These are phyloP conservation scores for Venturia canescens DNA, from an alignment of 1,140 invertebrate genomes.

Conservation along the genomic window DNA sequence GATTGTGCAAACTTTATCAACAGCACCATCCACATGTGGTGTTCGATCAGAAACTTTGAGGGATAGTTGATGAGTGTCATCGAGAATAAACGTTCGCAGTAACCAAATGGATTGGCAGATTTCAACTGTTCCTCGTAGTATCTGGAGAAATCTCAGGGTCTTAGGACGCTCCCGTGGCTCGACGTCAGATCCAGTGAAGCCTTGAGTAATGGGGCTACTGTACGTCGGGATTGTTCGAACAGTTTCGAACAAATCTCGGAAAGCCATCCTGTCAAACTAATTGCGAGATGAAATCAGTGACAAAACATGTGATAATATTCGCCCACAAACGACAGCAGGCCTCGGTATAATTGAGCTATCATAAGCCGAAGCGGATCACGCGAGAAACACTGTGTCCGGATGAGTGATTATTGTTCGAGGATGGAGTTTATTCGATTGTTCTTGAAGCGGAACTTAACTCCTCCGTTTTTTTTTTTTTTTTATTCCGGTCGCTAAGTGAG, in stretches of 20 bases:
- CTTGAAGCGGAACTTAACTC: constrained; percentile 1
- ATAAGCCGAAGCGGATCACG: neutral
- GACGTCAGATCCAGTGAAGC: too few relatives aligned
- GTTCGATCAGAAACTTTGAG: too few relatives aligned
- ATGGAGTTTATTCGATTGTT: neutral
- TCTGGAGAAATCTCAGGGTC: too few relatives aligned
- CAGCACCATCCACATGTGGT: too few relatives aligned
- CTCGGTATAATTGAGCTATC: neutral
- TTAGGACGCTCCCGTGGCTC: too few relatives aligned
- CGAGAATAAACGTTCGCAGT: too few relatives aligned
- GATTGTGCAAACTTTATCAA: too few relatives aligned
- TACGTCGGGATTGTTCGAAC: too few relatives aligned
- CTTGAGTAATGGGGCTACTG: too few relatives aligned
- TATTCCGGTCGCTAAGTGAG: neutral
- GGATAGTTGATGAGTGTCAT: too few relatives aligned
- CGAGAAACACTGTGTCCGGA: neutral
- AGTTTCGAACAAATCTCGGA: neutral
- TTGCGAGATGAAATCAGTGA: neutral
- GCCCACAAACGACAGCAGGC: neutral
- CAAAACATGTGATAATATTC: neutral
- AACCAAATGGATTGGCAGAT: too few relatives aligned
- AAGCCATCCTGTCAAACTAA: neutral
- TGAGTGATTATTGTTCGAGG: constrained; percentile 13
- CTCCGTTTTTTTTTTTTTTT: neutral
- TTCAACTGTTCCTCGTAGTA: too few relatives aligned